Conservation (phyloP, 2,888 invertebrate genomes). For the Busseola fusca region DNA sequence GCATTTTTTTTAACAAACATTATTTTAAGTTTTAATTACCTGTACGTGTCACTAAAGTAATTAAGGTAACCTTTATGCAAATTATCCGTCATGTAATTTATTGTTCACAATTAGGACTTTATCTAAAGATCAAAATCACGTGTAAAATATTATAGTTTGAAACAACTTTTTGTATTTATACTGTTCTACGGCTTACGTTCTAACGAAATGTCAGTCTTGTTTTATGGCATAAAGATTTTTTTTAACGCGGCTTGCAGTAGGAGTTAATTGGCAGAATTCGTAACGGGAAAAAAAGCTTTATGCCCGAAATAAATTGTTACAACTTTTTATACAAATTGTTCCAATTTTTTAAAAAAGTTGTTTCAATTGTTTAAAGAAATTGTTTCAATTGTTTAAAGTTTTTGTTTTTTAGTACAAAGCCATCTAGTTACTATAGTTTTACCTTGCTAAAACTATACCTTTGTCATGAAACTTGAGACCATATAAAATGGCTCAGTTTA, state of each 20-base stretch:
- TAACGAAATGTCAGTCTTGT: not conserved
- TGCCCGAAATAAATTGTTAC: not conserved
- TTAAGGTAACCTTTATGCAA: slow-evolving; percentile 57
- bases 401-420: not conserved
- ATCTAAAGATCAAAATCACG: slow-evolving; percentile 44
- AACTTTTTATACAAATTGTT: not conserved
- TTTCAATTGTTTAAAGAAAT: not conserved
- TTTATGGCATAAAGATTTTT: not conserved
- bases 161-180: too few relatives aligned
- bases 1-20: slow-evolving; percentile 28
- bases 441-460: too few relatives aligned
- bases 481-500: too few relatives aligned
- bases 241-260: not conserved
- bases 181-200: slow-evolving; percentile 15
- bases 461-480: too few relatives aligned
- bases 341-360: not conserved
- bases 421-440: not conserved
- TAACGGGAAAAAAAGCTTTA: not conserved
- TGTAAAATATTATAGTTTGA: slow-evolving; percentile 28
- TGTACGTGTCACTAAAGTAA: slow-evolving; percentile 41
- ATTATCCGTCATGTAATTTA: slow-evolving; percentile 53
- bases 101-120: slow-evolving; percentile 45
- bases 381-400: not conserved
- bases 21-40: slow-evolving; percentile 52
- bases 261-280: not conserved